Evolutionary conservation across 2,797 vertebrate species (phyloP).

Genomic region (Diplodus puntazzo): DNA sequence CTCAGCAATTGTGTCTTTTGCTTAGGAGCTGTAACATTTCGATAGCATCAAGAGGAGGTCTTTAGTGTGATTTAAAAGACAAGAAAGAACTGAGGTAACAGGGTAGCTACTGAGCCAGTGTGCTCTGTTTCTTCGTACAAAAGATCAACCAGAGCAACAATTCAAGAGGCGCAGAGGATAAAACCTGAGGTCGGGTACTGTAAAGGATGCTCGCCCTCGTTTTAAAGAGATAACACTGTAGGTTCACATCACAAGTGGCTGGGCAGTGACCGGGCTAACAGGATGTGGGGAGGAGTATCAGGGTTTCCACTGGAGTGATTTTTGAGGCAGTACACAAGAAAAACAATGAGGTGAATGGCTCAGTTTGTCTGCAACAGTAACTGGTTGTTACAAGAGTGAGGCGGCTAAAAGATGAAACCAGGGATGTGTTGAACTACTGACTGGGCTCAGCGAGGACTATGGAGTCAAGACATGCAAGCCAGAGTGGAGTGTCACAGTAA

Average conservation of each 20-base stretch:
- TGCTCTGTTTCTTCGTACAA: constrained; percentile 5
- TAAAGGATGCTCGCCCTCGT: constrained; percentile 21
- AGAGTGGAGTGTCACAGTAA: constrained; percentile 18
- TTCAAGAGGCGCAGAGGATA: neutral
- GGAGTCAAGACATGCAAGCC: neutral
- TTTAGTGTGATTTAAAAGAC: constrained; percentile 7
- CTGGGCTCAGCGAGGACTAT: neutral
- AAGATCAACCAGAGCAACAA: neutral
- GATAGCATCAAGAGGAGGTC: constrained; percentile 17
- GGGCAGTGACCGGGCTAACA: neutral
- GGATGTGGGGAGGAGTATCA: neutral
- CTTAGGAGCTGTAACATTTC: constrained; percentile 23
- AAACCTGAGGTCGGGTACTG: constrained; percentile 26
- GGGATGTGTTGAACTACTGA: neutral
- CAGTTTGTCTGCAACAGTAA: constrained; percentile 41
- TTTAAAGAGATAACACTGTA: constrained; percentile 16
- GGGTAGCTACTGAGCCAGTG: constrained; percentile 10
- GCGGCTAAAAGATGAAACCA: neutral
- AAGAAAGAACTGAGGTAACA: constrained; percentile 67
- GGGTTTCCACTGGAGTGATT: constrained; percentile 21
- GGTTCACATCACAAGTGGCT: neutral
- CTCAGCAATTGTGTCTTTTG: constrained; percentile 5
- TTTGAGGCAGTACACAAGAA: constrained; percentile 33
- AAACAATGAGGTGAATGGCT: constrained; percentile 16
- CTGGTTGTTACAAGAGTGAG: constrained; percentile 16